phyloP scores from a whole-genome alignment of 2,888 invertebrate species.

The Belgica antarctica region DNA sequence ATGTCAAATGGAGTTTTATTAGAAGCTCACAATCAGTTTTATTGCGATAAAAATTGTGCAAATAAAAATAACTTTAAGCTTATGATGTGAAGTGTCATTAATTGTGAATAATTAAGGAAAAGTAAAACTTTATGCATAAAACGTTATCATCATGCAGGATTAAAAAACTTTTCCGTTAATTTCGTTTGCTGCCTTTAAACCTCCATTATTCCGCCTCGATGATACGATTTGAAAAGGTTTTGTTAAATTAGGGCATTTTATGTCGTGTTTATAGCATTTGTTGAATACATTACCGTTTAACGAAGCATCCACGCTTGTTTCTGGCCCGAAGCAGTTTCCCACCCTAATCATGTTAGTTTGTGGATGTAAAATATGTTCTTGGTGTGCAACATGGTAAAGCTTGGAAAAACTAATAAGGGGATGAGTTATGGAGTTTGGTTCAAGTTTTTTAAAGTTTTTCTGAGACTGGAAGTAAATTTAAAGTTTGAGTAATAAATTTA shows the following conservation, averaged over 20 bases:
- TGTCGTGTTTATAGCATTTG: neutral
- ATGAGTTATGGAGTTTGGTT: no score
- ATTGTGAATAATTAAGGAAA: neutral
- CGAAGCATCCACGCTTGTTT: neutral
- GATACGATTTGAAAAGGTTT: neutral
- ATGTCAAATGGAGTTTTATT: conserved; percentile 12
- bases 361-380: no score
- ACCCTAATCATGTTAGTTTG: neutral
- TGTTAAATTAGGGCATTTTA: neutral
- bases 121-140: neutral
- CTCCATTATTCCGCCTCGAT: no score
- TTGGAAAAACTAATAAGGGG: no score
- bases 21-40: neutral
- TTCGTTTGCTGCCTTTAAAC: neutral
- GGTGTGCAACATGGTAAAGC: no score
- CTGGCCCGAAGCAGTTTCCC: neutral
- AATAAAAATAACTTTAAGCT: conserved; percentile 11
- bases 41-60: neutral
- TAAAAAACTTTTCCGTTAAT: neutral
- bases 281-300: neutral
- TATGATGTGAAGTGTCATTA: conserved; percentile 9
- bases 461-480: no score
- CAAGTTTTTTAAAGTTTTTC: no score
- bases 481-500: no score
- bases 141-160: neutral